Base-by-base conservation (phyloP, 2,797 vertebrate species). In the Cygnus olor region DNA sequence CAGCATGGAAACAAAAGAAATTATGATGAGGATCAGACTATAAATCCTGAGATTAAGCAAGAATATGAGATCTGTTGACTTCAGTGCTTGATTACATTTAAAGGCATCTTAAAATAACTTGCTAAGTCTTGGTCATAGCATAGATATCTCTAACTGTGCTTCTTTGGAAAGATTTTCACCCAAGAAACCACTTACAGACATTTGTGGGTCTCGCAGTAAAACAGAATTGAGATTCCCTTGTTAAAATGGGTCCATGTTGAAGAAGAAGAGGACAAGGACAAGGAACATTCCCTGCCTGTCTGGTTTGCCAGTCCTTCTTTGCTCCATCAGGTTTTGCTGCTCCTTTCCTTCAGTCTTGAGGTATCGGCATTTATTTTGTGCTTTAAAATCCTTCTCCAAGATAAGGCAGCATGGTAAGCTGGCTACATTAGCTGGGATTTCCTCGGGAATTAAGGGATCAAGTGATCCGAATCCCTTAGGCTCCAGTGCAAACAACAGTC, bases 361-460 rank as follows among this genome's bases (percentile, higher is more conserved):
- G 25, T 24, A 42, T 10, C 36, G 22, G 12, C 36, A 21, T 22
- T 19, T 38, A 32, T 28, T 70, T 32, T 53, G n/a, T 38, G 30
- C 10, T 74, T 78, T 53, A 18, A 76, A 94, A 92, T 58, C 94
- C 92, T 42, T 77, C 49, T 57, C 49, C 63, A 51, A 53, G 93
- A 87, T 85, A 85, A 87, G 90, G 36, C 45, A 63, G 61, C 61
- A 5, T 1, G 17, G 70, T 87, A 85, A 94, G 63, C 95, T 90
- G 76, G 42, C 63, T 49, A 68, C 80, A 78, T 79, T 64, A 91
- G 68, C 76, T 72, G 76, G 85, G 94, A 95, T 95, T 96, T 91
- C 85, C 85, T 66, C 64, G 21, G 83, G 94, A 89, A 88, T 89
- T 94, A 89, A 91, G 69, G 56, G 94, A 69, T 88, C 71, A 80